Percentiles rank a stretch among this genome's conserved stretches.
These are phyloP conservation scores for Aphyosemion australe DNA, from an alignment of 2,113 vertebrate genomes.

Conservation along the genomic window DNA sequence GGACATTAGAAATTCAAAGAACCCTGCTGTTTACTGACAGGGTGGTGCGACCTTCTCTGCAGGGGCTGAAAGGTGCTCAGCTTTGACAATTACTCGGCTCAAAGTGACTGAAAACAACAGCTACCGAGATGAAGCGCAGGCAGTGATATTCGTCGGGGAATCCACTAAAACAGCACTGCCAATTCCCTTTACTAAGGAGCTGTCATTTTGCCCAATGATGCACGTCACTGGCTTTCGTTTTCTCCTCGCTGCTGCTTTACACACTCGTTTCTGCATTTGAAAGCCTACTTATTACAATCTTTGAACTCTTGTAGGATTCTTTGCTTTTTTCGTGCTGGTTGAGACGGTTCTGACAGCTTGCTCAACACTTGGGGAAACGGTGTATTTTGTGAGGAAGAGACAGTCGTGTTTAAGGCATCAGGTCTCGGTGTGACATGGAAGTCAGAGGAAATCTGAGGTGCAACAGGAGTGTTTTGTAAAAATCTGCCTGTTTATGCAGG, in stretches of 20 bases:
- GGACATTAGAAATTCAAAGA: slow-evolving; percentile 72
- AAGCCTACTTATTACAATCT: slow-evolving; percentile 56
- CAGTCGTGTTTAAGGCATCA: slow-evolving; percentile 26
- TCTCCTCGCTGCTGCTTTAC: slow-evolving; percentile 30
- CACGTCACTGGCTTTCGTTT: slow-evolving; percentile 48
- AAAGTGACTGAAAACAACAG: slow-evolving; percentile 72
- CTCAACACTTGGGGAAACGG: slow-evolving; percentile 44
- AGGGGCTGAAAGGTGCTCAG: slow-evolving; percentile 71
- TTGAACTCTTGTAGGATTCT: slow-evolving; percentile 41
- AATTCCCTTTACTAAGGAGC: slow-evolving; percentile 64
- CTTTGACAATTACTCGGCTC: slow-evolving; percentile 73
- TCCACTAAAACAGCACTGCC: slow-evolving; percentile 51
- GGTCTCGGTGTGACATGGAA: slow-evolving; percentile 21
- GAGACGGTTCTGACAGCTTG: slow-evolving; percentile 46
- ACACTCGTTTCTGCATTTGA: slow-evolving; percentile 49
- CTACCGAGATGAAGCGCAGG: slow-evolving; percentile 56
- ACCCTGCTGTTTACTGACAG: slow-evolving; percentile 64
- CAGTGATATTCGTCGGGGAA: slow-evolving; percentile 59
- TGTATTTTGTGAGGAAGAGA: slow-evolving; percentile 29
- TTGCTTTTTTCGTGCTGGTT: neutral
- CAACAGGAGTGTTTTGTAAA: slow-evolving; percentile 15
- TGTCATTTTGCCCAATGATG: slow-evolving; percentile 66
- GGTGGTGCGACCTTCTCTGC: slow-evolving; percentile 54
- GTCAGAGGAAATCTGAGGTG: slow-evolving; percentile 9
- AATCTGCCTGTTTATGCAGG: neutral